Percentiles rank a stretch among this genome's conserved stretches.
These are phyloP conservation scores for Hemiscyllium ocellatum DNA, from an alignment of 2,113 vertebrate species.

Conservation along the genomic window DNA sequence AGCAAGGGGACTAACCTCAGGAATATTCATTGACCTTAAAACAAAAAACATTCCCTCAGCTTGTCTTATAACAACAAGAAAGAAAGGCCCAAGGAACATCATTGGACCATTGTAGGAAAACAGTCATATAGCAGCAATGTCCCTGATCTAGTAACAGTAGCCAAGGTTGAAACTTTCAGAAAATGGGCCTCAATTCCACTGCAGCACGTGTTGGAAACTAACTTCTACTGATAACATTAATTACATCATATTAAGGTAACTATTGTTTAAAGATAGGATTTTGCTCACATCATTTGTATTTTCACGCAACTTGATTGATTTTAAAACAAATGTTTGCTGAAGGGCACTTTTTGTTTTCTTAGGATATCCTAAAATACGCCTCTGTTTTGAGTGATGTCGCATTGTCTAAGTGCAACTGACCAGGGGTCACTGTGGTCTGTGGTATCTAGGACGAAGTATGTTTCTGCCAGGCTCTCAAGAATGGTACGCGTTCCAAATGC, in stretches of 20 bases:
- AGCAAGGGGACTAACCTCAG: no score
- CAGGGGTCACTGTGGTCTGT: background rate
- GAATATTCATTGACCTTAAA: no score
- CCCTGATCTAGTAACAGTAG: no score
- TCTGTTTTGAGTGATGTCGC: background rate
- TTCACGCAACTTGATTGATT: background rate
- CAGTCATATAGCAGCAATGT: no score
- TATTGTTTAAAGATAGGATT: background rate
- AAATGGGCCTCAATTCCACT: no score
- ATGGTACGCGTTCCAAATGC: background rate
- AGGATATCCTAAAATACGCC: background rate
- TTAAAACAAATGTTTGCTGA: background rate
- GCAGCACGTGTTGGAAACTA: no score
- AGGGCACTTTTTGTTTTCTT: background rate
- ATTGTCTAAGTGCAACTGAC: background rate
- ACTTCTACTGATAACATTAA: no score
- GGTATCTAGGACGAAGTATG: background rate
- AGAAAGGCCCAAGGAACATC: no score
- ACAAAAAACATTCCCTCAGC: no score
- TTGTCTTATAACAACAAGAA: no score
- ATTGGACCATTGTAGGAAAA: no score
- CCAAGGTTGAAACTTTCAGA: no score
- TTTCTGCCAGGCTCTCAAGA: background rate
- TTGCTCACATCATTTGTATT: background rate
- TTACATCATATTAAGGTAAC: background rate